A percentile compares a stretch with the other conserved stretches of the same genome.
Conservation (phyloP, 2,888 invertebrate species). For the Acanthococcus lagerstroemiae region DNA sequence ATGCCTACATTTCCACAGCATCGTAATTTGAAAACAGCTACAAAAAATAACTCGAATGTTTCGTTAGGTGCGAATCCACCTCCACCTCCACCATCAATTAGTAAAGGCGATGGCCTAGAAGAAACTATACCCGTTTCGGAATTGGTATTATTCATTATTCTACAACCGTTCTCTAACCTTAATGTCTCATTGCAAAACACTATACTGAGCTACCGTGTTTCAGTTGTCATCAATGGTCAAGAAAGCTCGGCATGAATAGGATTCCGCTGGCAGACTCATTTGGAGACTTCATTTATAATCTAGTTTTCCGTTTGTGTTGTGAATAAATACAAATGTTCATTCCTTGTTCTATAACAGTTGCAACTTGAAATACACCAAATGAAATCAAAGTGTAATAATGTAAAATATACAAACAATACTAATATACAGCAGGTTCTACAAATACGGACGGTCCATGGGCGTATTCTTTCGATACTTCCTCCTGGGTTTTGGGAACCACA, state of each 20-base stretch:
- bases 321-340: no score
- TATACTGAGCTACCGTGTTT: no score
- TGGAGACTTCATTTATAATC: no score
- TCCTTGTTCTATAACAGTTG: no score
- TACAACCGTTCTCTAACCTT: no score
- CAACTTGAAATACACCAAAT: no score
- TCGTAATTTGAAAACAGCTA: constrained; percentile 57
- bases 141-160: no score
- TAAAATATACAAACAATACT: neutral
- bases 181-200: no score
- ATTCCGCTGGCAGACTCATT: no score
- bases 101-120: constrained; percentile 50
- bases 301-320: no score
- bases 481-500: constrained; percentile 67
- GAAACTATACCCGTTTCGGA: constrained; percentile 74
- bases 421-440: neutral
- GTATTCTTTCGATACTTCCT: constrained; percentile 48
- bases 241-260: neutral
- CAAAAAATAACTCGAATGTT: neutral
- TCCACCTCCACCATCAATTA: constrained; percentile 37
- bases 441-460: constrained; percentile 2
- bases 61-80: constrained; percentile 31
- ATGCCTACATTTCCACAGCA: constrained; percentile 99
- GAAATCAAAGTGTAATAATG: neutral
- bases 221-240: constrained; percentile 4